phyloP scores from a whole-genome alignment of 2,888 invertebrate species.

The Crossocerus cetratus region DNA sequence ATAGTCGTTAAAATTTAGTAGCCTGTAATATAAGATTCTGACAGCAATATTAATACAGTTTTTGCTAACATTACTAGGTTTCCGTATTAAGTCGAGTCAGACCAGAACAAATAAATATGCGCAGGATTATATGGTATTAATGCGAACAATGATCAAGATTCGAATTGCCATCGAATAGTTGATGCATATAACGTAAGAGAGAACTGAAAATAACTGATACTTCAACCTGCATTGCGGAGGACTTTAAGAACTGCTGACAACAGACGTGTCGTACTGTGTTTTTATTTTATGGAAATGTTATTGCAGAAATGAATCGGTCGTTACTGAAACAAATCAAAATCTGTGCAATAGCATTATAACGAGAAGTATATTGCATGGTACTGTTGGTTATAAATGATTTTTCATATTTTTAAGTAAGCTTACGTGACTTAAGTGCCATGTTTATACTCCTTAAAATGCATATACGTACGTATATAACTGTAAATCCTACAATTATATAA shows the following conservation, averaged over 20 bases:
- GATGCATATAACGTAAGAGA: neutral
- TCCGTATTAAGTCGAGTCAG: constrained; percentile 15
- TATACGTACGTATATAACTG: constrained; percentile 16
- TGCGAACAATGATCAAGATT: neutral
- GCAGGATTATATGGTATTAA: neutral
- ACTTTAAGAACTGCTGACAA: neutral
- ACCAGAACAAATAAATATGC: constrained; percentile 2
- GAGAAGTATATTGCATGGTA: constrained; percentile 26
- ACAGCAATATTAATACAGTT: constrained; percentile 23
- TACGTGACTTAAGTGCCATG: constrained; percentile 58
- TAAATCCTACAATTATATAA: constrained; percentile 27
- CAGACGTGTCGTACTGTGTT: neutral
- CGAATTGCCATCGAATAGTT: neutral
- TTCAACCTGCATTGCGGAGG: neutral
- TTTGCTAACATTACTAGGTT: constrained; percentile 29
- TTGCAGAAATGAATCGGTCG: constrained; percentile 1
- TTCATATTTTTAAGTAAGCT: constrained; percentile 49
- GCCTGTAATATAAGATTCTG: constrained; percentile 6
- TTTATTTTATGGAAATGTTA: constrained; percentile 5
- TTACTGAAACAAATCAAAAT: constrained; percentile 36
- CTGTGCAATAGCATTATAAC: constrained; percentile 22
- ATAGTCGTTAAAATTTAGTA: constrained; percentile 21
- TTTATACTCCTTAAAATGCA: constrained; percentile 45
- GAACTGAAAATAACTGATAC: neutral
- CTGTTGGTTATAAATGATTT: constrained; percentile 36